phyloP scores from a whole-genome alignment of 2,888 invertebrate species.

The Cerceris ruficornis region DNA sequence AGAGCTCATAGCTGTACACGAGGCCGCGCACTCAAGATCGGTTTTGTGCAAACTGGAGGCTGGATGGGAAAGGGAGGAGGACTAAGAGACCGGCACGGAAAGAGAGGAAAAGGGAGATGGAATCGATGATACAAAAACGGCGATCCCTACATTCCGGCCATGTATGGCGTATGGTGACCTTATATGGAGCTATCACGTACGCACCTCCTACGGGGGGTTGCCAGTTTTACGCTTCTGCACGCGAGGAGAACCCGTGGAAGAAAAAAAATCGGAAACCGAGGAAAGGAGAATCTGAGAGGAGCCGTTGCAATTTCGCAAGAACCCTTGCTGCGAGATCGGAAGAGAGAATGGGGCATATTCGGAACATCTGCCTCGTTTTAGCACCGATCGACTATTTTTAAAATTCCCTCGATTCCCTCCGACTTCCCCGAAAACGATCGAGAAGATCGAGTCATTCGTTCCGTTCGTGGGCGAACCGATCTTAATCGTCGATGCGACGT shows the following conservation, averaged over 20 bases:
- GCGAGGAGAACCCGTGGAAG: conserved; percentile 31
- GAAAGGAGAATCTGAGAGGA: conserved; percentile 14
- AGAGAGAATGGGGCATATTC: not conserved
- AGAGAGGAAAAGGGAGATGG: conserved; percentile 44
- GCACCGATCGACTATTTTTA: too few species aligned
- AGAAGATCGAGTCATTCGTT: too few species aligned
- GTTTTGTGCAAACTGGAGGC: conserved; percentile 53
- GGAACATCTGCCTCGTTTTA: too few species aligned
- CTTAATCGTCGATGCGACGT: too few species aligned
- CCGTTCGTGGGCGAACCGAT: too few species aligned
- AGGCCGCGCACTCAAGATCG: conserved; percentile 46
- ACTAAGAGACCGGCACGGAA: conserved; percentile 16
- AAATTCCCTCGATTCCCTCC: too few species aligned
- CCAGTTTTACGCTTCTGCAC: conserved; percentile 71
- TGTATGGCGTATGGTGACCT: conserved; percentile 75
- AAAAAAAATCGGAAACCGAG: conserved; percentile 52
- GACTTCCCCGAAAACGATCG: too few species aligned
- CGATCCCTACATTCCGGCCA: conserved; percentile 80
- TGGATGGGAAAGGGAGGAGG: conserved; percentile 33
- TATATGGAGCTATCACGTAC: conserved; percentile 77
- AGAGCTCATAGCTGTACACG: conserved; percentile 46
- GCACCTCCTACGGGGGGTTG: conserved; percentile 67
- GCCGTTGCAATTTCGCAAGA: conserved; percentile 10
- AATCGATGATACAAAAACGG: conserved; percentile 79
- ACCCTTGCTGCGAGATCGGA: not conserved